Evolutionary conservation across 2,888 invertebrate genomes (phyloP), one percentile per base, ranked within the genome.

Genomic region (Pocota personata): DNA sequence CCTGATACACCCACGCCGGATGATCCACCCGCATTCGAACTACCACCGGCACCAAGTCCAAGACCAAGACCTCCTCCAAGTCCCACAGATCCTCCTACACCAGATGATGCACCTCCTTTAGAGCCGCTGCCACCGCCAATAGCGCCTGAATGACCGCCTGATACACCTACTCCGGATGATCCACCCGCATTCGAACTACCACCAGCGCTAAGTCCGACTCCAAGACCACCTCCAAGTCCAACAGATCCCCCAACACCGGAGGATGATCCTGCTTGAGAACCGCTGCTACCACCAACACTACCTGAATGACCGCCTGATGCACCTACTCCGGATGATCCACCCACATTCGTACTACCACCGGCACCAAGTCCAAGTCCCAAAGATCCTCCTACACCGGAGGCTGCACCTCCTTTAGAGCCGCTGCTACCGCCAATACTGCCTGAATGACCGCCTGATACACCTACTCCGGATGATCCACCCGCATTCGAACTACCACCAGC

Each of bases 81-180:
- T 67, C 14, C 32, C 2, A 43, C 50, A 52, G 37, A 43, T 10
- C 57, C 84, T 19, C 10, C 21, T 10, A 60, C 83, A 24, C n/a
- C 35, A 2, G 62, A 58, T 14, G 58, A n/a, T 2, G 50, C 77
- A 58, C 27, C 43, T n/a, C 55, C 78, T n/a, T 16, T 30, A n/a
- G 46, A 50, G 40, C 16, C 24, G 24, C 24, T 24, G 24, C 24
- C 4, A 24, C 24, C 43, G 21, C 75, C 55, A 27, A 16, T 4
- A 5, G 4, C 4, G 0, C 40, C 40, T 14, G 40, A 40, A 14
- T 14, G 40, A 14, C 14, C 40, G 14, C 40, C 40, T 32, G 58
- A 50, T 35, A n/a, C 50, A 19, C 52, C 37, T 6, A 35, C n/a
- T n/a, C 8, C 27, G 3, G 14, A 8, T 35, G 66, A 35, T 27